Percentiles rank a stretch among this genome's conserved stretches.
Conservation (phyloP, 2,797 vertebrate species). For the Sebastes diaconus region DNA sequence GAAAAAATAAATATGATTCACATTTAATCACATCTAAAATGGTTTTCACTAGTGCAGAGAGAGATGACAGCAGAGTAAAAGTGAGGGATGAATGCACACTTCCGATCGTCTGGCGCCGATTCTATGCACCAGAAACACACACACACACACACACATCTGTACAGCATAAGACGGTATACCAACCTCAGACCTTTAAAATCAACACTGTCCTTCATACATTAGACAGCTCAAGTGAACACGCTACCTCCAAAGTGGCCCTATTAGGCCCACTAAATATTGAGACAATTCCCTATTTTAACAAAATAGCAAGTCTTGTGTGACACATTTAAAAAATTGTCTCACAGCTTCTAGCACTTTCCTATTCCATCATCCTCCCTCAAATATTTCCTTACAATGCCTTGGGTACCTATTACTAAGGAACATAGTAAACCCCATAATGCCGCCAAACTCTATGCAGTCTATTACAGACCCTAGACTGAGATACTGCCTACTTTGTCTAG, state of each 20-base stretch:
- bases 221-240: conserved; percentile 57
- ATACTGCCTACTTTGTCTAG: conserved; percentile 22
- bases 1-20: conserved; percentile 90
- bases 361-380: conserved; percentile 25
- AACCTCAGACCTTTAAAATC: conserved; percentile 51
- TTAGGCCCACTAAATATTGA: conserved; percentile 50
- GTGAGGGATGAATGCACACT: conserved; percentile 53
- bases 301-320: conserved; percentile 46
- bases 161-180: conserved; percentile 53
- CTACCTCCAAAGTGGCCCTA: conserved; percentile 43
- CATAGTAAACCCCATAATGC: conserved; percentile 12
- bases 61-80: conserved; percentile 75
- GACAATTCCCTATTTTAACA: conserved; percentile 54
- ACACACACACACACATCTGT: conserved; percentile 30
- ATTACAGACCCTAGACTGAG: conserved; percentile 30
- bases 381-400: conserved; percentile 39
- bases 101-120: conserved; percentile 41
- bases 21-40: conserved; percentile 81
- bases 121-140: conserved; percentile 50
- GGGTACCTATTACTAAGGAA: conserved; percentile 37
- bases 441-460: conserved; percentile 22
- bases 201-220: conserved; percentile 56
- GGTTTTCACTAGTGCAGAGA: conserved; percentile 83
- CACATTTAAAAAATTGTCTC: conserved; percentile 47
- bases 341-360: conserved; percentile 47